Evolutionary conservation across 2,888 invertebrate species (phyloP).

Genomic region (Polydrusus cervinus): DNA sequence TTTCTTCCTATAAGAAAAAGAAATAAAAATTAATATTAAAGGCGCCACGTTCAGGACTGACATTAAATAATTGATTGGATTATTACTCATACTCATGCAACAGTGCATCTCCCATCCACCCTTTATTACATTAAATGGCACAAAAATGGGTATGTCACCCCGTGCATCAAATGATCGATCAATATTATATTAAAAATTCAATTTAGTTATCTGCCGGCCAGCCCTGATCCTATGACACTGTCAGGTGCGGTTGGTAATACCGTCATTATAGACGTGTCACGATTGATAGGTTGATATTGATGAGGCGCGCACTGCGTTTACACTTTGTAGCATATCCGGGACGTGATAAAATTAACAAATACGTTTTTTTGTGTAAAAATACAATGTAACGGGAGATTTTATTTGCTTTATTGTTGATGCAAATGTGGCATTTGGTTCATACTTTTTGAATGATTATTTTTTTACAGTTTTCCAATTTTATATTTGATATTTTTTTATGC

Average conservation of each 20-base stretch:
- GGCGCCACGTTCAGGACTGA: not conserved
- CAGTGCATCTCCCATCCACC: slow-evolving; percentile 3
- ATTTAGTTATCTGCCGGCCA: slow-evolving; percentile 64
- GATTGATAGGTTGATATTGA: slow-evolving; percentile 69
- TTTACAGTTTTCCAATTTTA: too few species aligned
- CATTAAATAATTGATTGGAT: slow-evolving; percentile 41
- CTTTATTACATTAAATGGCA: slow-evolving; percentile 47
- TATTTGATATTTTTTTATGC: too few species aligned
- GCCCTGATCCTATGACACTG: slow-evolving; percentile 65
- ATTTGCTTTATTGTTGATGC: too few species aligned
- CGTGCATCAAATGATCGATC: slow-evolving; percentile 58
- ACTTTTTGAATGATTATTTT: too few species aligned
- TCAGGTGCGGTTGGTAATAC: slow-evolving; percentile 69
- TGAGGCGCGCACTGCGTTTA: slow-evolving; percentile 61
- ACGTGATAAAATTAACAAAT: slow-evolving; percentile 47
- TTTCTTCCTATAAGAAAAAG: not conserved
- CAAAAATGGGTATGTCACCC: slow-evolving; percentile 37
- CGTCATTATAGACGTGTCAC: slow-evolving; percentile 69
- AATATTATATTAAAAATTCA: slow-evolving; percentile 67
- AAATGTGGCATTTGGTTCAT: too few species aligned
- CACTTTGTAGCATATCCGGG: slow-evolving; percentile 42
- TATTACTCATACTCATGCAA: slow-evolving; percentile 29
- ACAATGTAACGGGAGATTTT: slow-evolving; percentile 4
- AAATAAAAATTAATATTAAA: slow-evolving; percentile 1
- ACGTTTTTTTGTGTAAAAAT: slow-evolving; percentile 21